Evolutionary conservation across 2,888 invertebrate genomes (phyloP).

Genomic region (Epirrita christyi): DNA sequence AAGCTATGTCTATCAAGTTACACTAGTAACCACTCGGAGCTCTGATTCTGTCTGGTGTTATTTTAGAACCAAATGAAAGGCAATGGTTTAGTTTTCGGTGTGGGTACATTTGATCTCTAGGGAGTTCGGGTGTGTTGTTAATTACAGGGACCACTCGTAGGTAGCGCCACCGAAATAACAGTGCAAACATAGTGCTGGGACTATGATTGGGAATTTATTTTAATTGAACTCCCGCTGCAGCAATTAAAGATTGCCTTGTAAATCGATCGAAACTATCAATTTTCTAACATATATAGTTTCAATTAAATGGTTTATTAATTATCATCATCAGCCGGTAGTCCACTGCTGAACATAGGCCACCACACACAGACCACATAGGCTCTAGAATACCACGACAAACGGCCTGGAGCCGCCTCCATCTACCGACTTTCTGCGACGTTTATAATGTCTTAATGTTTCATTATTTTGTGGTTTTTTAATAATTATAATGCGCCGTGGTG

Average conservation of each 20-base stretch:
- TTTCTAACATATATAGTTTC: too few relatives aligned
- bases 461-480: too few relatives aligned
- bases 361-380: too few relatives aligned
- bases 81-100: slow-evolving; percentile 57
- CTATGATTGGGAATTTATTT: slow-evolving; percentile 3
- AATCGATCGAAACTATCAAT: slow-evolving; percentile 3
- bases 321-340: too few relatives aligned
- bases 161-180: slow-evolving; percentile 44
- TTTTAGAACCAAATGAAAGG: slow-evolving; percentile 64
- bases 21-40: slow-evolving; percentile 26
- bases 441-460: too few relatives aligned
- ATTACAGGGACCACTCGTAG: slow-evolving; percentile 53
- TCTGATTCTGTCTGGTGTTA: slow-evolving; percentile 49
- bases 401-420: too few relatives aligned
- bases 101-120: slow-evolving; percentile 58
- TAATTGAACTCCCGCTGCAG: not conserved
- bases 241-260: not conserved
- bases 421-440: too few relatives aligned
- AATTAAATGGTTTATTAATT: too few relatives aligned
- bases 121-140: slow-evolving; percentile 52
- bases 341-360: too few relatives aligned
- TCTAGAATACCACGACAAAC: too few relatives aligned
- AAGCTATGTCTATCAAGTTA: slow-evolving; percentile 17
- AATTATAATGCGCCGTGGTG: too few relatives aligned
- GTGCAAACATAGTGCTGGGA: slow-evolving; percentile 34